Conservation (phyloP, 2,113 vertebrate genomes). For the Apteryx mantelli region DNA sequence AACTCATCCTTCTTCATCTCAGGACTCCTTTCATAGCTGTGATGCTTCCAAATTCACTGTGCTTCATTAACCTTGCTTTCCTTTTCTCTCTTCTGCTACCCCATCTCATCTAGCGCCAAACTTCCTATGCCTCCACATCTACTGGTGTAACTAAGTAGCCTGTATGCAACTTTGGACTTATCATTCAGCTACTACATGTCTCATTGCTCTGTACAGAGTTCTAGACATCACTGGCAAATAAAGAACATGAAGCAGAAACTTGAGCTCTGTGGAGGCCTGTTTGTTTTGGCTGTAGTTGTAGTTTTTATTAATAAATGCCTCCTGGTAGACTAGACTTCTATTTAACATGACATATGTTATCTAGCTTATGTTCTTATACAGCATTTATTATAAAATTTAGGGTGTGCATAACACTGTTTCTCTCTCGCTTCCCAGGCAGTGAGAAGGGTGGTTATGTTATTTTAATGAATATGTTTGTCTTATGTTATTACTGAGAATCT, state of each 20-base stretch:
- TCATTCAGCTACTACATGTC: neutral
- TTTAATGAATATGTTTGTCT: slow-evolving; percentile 16
- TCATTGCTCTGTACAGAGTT: neutral
- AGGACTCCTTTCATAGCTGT: neutral
- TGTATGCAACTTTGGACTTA: neutral
- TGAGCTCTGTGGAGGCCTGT: slow-evolving; percentile 35
- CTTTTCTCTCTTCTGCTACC: neutral
- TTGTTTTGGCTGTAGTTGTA: slow-evolving; percentile 41
- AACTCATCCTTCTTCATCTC: neutral
- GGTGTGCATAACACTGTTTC: slow-evolving; percentile 6
- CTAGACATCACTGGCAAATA: neutral
- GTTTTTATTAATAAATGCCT: slow-evolving; percentile 65
- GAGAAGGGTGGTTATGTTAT: slow-evolving; percentile 2
- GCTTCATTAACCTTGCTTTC: neutral
- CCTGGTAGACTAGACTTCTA: slow-evolving; percentile 49
- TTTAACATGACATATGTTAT: slow-evolving; percentile 64
- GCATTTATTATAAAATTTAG: slow-evolving; percentile 47
- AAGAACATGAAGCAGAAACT: neutral
- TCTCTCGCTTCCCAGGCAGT: slow-evolving; percentile 30
- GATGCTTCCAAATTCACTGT: rapidly evolving
- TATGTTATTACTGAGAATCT: neutral
- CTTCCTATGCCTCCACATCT: neutral
- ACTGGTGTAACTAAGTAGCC: neutral
- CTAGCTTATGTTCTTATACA: slow-evolving; percentile 47
- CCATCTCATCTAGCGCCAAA: neutral